Evolutionary conservation across 2,888 invertebrate genomes (phyloP), one percentile per base, ranked within the genome.

Genomic region (Deilephila elpenor): DNA sequence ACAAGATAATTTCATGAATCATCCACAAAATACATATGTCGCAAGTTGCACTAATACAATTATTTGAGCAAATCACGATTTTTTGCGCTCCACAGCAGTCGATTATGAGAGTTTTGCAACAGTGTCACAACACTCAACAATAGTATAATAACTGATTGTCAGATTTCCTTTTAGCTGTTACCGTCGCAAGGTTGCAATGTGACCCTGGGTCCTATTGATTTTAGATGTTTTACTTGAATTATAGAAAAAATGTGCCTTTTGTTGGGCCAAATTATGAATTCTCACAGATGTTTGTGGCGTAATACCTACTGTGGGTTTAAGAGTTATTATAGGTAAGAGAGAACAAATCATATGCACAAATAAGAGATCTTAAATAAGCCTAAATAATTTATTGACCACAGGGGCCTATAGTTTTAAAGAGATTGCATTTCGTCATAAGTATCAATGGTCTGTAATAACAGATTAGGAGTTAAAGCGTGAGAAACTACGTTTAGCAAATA

Each of bases 111-210:
- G 84, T 89, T 86, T 88, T 86, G 89, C 86, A 90, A 90, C 76
- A 70, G 77, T 89, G 87, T 87, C 87, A 80, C 88, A 87, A 90
- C 84, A 82, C 76, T 44, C 88, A 87, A 90, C 79, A 67, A 76
- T 78, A 78, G 75, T 81, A 79, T 81, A 80, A 79, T 78, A 75
- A 76, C 77, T 78, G 79, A 86, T 87, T 88, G 89, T 87, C 82
- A 83, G 88, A 89, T 90, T 90, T 90, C 89, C 88, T 89, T 89
- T 89, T 86, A 84, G 84, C 78, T 75, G 73, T 75, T 73, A 56
- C 72, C 60, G 44, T 76, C 14, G 73, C 87, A 87, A 90, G 90
- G 90, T 81, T 83, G 75, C 73, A 76, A 59, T 34, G 56, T 76
- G 86, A 82, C 89, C 89, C 81, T 88, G 86, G 78, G 75, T 76